phyloP scores from a whole-genome alignment of 2,888 invertebrate genomes.

The Drosophila mulleri region DNA sequence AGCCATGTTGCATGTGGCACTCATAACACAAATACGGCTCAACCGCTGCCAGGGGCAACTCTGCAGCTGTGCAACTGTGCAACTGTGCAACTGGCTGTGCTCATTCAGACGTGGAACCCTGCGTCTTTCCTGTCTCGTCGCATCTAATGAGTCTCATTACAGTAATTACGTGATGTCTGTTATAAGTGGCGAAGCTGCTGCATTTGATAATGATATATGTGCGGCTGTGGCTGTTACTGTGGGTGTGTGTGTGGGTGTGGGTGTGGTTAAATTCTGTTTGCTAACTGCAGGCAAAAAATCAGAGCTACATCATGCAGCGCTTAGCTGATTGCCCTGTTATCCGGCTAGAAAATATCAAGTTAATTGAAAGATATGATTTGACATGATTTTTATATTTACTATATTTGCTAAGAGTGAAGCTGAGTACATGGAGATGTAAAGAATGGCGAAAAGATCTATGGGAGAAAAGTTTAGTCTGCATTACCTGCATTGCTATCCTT shows the following conservation, averaged over 20 bases:
- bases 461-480: no score
- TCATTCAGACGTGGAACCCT: conserved; percentile 5
- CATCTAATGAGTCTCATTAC: conserved; percentile 74
- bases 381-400: not conserved
- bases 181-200: conserved; percentile 34
- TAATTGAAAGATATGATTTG: not conserved
- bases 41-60: conserved; percentile 6
- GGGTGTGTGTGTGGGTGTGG: not conserved
- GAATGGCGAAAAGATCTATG: no score
- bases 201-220: conserved; percentile 34
- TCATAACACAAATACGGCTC: conserved; percentile 20
- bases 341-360: no score
- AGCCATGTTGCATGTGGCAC: conserved; percentile 13
- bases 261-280: not conserved
- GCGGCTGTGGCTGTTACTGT: not conserved
- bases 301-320: not conserved
- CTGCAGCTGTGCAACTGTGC: not conserved
- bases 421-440: no score
- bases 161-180: conserved; percentile 61
- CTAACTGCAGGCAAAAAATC: conserved; percentile 5
- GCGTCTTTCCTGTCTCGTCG: conserved; percentile 27
- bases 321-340: conserved; percentile 4
- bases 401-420: not conserved
- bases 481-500: no score
- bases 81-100: conserved; percentile 7